Evolutionary conservation across 2,888 invertebrate species (phyloP), one percentile per base, ranked within the genome.

Genomic region (Dorcus hopei): DNA sequence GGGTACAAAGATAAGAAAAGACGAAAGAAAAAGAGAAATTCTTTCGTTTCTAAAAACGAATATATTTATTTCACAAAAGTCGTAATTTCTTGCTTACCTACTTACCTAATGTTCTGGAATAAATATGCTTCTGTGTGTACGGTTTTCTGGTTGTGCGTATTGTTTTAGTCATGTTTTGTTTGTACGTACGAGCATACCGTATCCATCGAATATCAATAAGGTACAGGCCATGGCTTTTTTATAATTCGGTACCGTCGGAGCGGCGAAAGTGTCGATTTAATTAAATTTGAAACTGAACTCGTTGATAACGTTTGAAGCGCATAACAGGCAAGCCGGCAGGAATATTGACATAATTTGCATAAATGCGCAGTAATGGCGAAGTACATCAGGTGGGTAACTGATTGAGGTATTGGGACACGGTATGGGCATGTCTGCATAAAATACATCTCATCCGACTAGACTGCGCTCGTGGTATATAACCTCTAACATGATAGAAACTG

Each of bases 361-460:
- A 72, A 73, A 75, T 72, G 71, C 69, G 70, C 72, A 66, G 71
- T 74, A 72, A 74, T 72, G 71, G 69, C 67, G 67, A 66, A 70
- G 70, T 73, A 74, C 73, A 74, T 72, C 72, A 74, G 75, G 74
- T 74, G 74, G 74, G 74, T 74, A 71, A 75, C 70, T 71, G 73
- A 75, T 75, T 74, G 74, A 75, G 74, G 72, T 71, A 73, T 73
- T 68, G 69, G 72, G 69, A 76, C 76, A 76, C 72, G 74, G 73
- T 75, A 76, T 75, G 73, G 75, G 74, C 72, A 75, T 75, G 75
- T 75, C 74, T 66, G 68, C 68, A 70, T 65, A 69, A 65, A 65
- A 61, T 63, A 66, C 64, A 58, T 52, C 53, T 54, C 59, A 60
- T 62, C 59, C 51, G 49, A 50, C 23, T 45, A 57, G 57, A 57